phyloP scores from a whole-genome alignment of 2,888 invertebrate species.

The Cartodere bifasciata region DNA sequence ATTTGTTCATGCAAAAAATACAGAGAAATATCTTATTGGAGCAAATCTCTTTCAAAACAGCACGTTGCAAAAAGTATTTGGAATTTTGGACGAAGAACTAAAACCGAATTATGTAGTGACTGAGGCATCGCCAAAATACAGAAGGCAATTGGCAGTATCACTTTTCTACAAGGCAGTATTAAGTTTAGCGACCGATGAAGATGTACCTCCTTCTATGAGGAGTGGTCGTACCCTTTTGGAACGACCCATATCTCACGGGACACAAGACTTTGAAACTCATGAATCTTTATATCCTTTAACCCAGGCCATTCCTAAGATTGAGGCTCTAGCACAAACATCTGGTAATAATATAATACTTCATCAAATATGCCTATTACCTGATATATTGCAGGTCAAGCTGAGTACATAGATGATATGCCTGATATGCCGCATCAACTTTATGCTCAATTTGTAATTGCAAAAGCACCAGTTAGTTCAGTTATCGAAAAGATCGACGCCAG shows the following conservation, averaged over 20 bases:
- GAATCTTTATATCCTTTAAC: slow-evolving; percentile 61
- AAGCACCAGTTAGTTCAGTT: slow-evolving; percentile 27
- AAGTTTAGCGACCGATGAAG: slow-evolving; percentile 37
- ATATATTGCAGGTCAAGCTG: slow-evolving; percentile 56
- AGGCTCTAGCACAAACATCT: slow-evolving; percentile 42
- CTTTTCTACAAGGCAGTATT: not conserved
- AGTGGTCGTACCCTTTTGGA: slow-evolving; percentile 48
- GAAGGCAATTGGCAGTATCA: not conserved
- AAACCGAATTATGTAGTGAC: not conserved
- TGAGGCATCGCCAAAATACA: not conserved
- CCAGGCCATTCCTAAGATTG: slow-evolving; percentile 61
- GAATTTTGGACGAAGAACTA: slow-evolving; percentile 1
- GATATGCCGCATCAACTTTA: slow-evolving; percentile 43
- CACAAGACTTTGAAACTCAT: slow-evolving; percentile 57
- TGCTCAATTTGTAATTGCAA: slow-evolving; percentile 48
- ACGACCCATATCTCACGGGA: slow-evolving; percentile 52
- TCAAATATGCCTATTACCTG: too few relatives aligned
- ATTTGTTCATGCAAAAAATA: not conserved
- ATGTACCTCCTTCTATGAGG: slow-evolving; percentile 36
- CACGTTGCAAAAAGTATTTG: not conserved
- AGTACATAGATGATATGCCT: slow-evolving; percentile 50
- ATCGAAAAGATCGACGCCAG: slow-evolving; percentile 44
- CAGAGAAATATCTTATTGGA: slow-evolving; percentile 1
- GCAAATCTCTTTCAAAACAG: not conserved
- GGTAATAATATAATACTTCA: too few relatives aligned